phyloP scores from a whole-genome alignment of 2,888 invertebrate genomes.

The Agrotis clavis region DNA sequence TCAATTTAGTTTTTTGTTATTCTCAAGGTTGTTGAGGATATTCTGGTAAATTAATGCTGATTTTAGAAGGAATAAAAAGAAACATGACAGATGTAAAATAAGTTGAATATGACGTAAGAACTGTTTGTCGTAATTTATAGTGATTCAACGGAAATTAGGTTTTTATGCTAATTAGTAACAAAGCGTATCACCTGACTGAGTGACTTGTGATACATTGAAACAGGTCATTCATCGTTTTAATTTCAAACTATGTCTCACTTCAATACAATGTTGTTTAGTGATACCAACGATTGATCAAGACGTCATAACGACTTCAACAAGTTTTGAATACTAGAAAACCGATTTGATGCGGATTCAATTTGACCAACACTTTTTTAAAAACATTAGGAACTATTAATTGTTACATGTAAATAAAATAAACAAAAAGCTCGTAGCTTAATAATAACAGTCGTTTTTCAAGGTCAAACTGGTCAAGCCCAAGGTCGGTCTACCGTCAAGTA shows the following conservation, averaged over 20 bases:
- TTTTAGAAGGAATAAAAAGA: slow-evolving; percentile 48
- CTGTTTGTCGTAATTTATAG: slow-evolving; percentile 30
- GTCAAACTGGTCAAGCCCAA: too few species aligned
- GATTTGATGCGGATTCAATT: neutral
- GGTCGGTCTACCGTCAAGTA: too few species aligned
- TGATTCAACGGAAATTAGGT: slow-evolving; percentile 30
- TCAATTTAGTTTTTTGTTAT: slow-evolving; percentile 69
- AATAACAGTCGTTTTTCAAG: too few species aligned
- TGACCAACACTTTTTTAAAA: neutral
- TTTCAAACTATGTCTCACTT: neutral
- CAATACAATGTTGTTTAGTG: neutral
- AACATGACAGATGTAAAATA: slow-evolving; percentile 31
- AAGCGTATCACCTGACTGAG: slow-evolving; percentile 19
- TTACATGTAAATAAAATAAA: too few species aligned
- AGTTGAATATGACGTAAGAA: slow-evolving; percentile 18
- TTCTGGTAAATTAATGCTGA: slow-evolving; percentile 54
- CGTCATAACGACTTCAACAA: neutral
- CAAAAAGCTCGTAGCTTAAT: too few species aligned
- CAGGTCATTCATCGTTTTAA: slow-evolving; percentile 14
- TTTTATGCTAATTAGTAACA: slow-evolving; percentile 42
- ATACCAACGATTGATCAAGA: neutral
- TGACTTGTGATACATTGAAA: slow-evolving; percentile 8
- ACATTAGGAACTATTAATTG: too few species aligned
- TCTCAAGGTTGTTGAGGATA: slow-evolving; percentile 70
- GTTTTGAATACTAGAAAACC: neutral